Evolutionary conservation across 1,140 invertebrate genomes (phyloP).

Genomic region (Camponotus vicinus): DNA sequence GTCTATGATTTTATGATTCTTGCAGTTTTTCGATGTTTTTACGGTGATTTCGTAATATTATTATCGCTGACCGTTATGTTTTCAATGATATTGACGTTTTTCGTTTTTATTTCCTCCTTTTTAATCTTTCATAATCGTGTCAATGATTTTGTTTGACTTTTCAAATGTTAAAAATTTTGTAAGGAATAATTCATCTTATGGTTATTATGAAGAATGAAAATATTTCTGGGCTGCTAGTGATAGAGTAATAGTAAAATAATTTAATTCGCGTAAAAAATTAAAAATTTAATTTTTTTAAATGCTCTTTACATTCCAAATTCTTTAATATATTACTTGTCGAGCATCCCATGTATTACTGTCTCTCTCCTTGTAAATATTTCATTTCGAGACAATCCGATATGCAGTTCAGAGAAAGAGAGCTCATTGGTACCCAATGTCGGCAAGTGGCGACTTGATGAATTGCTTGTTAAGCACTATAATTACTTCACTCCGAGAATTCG

Average conservation of each 20-base stretch:
- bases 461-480: slow-evolving; percentile 52
- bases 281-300: neutral
- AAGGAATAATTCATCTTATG: neutral
- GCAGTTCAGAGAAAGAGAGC: neutral
- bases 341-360: neutral
- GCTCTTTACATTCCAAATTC: neutral
- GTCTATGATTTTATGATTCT: neutral
- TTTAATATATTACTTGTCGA: neutral
- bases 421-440: slow-evolving; percentile 35
- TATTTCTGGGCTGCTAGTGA: neutral
- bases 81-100: neutral
- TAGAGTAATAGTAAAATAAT: neutral
- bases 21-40: neutral
- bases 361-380: neutral
- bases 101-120: slow-evolving; percentile 8
- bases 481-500: slow-evolving; percentile 24
- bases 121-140: slow-evolving; percentile 1
- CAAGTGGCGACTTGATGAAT: slow-evolving; percentile 29
- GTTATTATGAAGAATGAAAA: neutral
- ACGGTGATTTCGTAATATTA: neutral
- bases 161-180: neutral
- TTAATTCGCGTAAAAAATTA: too few relatives aligned
- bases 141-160: neutral
- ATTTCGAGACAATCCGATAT: slow-evolving; percentile 8
- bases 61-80: neutral